Base-by-base conservation (phyloP, 1,140 invertebrate genomes). In the Drosophila pachea region DNA sequence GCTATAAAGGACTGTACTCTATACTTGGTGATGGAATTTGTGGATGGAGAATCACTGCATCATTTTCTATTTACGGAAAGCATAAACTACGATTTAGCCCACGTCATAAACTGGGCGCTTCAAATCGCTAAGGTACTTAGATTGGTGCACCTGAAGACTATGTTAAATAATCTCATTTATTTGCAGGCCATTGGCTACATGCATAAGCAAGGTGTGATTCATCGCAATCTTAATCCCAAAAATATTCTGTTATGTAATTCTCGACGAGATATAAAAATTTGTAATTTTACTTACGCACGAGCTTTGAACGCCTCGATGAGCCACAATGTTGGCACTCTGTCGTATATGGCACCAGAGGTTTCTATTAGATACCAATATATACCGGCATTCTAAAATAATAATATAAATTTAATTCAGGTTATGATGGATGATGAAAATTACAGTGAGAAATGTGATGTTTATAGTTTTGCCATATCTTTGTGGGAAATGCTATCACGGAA, bases 11-110 rank as follows among this genome's bases (percentile, higher is more conserved):
- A 50, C 0, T 2, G 43, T 7, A 43, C 0, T 0, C 1, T 53
- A 7, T 72, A 61, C 14, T 32, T 72, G n/a, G 45, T 72, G 35
- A 72, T 72, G 68, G 68, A 72, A 42, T 68, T 61, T 16, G 32
- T 32, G 16, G 68, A 72, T 22, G 64, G 64, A 1, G 68, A 64
- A 11, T 55, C 55, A 3, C 9, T 72, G 0, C 5, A 16, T 2
- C 9, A 43, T 0, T 49, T 72, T 3, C 7, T 72, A 32, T 36
- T 68, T 16, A 16, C 0, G 7, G 7, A 32, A 32, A 7, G 32
- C 1, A 7, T 4, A 7, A 31, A 22, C 0, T 72, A 68, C 42
- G 16, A 31, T 5, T 2, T 55, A 6, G 4, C 22, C 0, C 68
- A 72, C 11, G 43, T 43, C 2, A 22, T 72, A 22, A 55, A 61